Base-by-base conservation (phyloP, 1,140 invertebrate genomes). In the Tetranychus urticae region DNA sequence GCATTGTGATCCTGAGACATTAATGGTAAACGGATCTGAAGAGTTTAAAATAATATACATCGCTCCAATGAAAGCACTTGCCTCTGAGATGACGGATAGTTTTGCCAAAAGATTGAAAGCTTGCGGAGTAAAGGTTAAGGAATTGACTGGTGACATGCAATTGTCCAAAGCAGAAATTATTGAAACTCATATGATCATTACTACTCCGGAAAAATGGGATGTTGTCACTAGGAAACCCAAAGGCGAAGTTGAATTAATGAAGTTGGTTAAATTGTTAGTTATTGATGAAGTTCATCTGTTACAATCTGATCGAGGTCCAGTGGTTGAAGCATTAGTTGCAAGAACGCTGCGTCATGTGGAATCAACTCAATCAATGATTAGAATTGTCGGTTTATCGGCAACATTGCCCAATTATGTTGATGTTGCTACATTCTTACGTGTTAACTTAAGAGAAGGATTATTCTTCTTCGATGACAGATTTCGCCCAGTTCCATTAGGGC, bases 191-290 rank as follows among this genome's bases (percentile, higher is more conserved):
- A 96, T 99, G 82, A 78, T 99, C 31, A 87, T 99, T 3, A 93
- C 92, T 1, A 99, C 96, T 0, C 96, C 96, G 1, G 96, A 99
- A 75, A 99, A 99, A 70, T 98, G 94, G 93, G 96, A 99, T 74
- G 91, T 99, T 14, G 88, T 99, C 2, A 97, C 94, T 0, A 76
- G 96, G 61, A 99, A 99, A 76, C 82, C 84, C 63, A 80, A 81
- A 66, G 88, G 90, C 39, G 92, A 98, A 73, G 84, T 89, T 56
- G 85, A 86, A 50, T 71, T 97, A 23, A 83, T 87, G 3, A 85
- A 85, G 68, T 78, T 97, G 47, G 90, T 99, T 0, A 86, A 87
- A 69, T 74, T 99, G 10, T 74, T 99, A 0, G 98, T 99, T 64
- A 92, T 99, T 67, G 96, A 99, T 74, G 96, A 99, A 76, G 91